Percentiles rank a stretch among this genome's conserved stretches.
Conservation (phyloP, 2,113 vertebrate genomes). For the Ivindomyrus marchei region DNA sequence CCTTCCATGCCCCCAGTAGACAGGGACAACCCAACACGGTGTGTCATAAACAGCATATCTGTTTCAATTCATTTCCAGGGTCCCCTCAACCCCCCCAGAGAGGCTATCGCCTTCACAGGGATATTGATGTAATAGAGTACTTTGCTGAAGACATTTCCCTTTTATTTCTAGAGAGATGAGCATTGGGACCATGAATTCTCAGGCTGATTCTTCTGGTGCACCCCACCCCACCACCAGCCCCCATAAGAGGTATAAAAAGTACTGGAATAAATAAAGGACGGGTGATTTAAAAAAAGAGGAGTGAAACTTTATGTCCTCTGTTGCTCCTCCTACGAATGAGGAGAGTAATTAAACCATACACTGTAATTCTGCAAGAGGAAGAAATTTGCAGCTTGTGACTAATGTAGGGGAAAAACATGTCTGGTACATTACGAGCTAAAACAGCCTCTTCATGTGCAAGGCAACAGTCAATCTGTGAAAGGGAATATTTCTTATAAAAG, state of each 20-base stretch:
- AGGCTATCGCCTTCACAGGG: slow-evolving; percentile 37
- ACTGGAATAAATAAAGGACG: neutral
- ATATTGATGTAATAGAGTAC: slow-evolving; percentile 48
- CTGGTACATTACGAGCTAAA: neutral
- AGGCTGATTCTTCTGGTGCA: slow-evolving; percentile 32
- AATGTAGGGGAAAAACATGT: neutral
- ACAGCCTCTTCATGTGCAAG: neutral
- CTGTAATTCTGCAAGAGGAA: neutral
- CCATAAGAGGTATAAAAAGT: neutral
- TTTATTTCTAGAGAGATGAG: slow-evolving; percentile 49
- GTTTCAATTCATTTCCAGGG: slow-evolving; percentile 36
- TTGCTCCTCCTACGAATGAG: neutral
- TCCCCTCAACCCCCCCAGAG: slow-evolving; percentile 30
- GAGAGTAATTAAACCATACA: neutral
- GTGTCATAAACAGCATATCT: slow-evolving; percentile 33
- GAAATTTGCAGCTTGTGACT: neutral
- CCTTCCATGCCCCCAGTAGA: neutral
- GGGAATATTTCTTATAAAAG: neutral
- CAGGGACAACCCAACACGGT: neutral
- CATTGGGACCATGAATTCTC: slow-evolving; percentile 47
- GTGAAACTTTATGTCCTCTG: neutral
- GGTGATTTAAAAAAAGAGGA: neutral
- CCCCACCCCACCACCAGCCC: neutral
- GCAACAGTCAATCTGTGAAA: neutral
- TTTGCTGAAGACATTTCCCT: slow-evolving; percentile 47